Percentiles rank a stretch among this genome's conserved stretches.
These are phyloP conservation scores for Agrenia bidenticulata DNA, from an alignment of 2,888 invertebrate genomes.

Conservation along the genomic window DNA sequence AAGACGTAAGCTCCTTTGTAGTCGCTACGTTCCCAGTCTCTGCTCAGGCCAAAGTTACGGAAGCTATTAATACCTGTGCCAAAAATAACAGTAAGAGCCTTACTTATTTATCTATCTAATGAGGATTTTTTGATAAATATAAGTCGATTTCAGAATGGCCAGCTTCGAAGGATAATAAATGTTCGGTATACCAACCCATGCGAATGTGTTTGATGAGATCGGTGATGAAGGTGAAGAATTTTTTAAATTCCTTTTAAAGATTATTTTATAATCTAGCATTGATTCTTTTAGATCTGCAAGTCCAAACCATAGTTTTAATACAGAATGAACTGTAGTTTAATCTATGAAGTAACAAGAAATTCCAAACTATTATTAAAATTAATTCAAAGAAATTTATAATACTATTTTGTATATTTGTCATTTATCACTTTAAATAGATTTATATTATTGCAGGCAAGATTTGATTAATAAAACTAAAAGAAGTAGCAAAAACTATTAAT, in stretches of 20 bases:
- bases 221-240: slow-evolving; percentile 6
- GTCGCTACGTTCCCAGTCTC: slow-evolving; percentile 7
- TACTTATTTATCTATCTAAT: background rate
- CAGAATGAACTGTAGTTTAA: too few relatives aligned
- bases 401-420: too few relatives aligned
- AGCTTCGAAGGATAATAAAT: slow-evolving; percentile 15
- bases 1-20: slow-evolving; percentile 16
- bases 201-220: slow-evolving; percentile 17
- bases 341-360: too few relatives aligned
- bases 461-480: too few relatives aligned
- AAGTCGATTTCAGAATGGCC: slow-evolving; percentile 4
- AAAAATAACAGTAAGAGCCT: slow-evolving; percentile 15
- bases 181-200: slow-evolving; percentile 10
- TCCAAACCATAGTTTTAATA: too few relatives aligned
- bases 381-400: too few relatives aligned
- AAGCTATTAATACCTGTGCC: slow-evolving; percentile 16
- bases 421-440: too few relatives aligned
- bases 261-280: too few relatives aligned
- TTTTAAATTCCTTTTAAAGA: background rate
- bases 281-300: too few relatives aligned
- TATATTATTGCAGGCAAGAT: too few relatives aligned
- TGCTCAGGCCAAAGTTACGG: slow-evolving; percentile 3
- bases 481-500: too few relatives aligned
- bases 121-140: background rate
- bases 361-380: too few relatives aligned